phyloP scores from a whole-genome alignment of 2,888 invertebrate genomes.

The Venusia cambrica region DNA sequence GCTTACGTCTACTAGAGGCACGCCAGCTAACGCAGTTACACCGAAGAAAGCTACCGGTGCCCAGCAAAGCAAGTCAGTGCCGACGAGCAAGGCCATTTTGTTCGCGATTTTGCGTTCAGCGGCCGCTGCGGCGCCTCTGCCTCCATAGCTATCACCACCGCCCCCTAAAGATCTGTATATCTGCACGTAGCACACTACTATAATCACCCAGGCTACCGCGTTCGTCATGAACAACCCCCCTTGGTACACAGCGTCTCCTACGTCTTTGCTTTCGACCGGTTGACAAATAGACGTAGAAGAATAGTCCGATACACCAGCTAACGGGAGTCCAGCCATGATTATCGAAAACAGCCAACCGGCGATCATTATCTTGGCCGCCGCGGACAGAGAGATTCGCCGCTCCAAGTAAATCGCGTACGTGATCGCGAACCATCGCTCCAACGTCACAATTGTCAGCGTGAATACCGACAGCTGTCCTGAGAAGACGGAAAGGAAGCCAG shows the following conservation, averaged over 20 bases:
- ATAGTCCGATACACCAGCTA: conserved; percentile 92
- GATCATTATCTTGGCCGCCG: conserved; percentile 88
- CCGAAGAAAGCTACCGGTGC: conserved; percentile 95
- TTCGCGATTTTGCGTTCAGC: conserved; percentile 90
- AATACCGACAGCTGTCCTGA: conserved; percentile 93
- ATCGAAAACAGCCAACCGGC: conserved; percentile 90
- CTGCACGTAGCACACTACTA: conserved; percentile 91
- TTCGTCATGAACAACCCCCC: conserved; percentile 87
- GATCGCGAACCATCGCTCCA: conserved; percentile 92
- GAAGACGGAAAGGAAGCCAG: conserved; percentile 94
- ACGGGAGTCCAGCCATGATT: conserved; percentile 88
- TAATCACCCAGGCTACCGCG: conserved; percentile 90
- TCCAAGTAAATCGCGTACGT: conserved; percentile 92
- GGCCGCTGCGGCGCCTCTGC: conserved; percentile 81
- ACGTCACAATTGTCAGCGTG: conserved; percentile 91
- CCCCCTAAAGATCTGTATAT: conserved; percentile 91
- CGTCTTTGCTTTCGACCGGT: conserved; percentile 89
- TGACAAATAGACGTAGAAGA: conserved; percentile 93
- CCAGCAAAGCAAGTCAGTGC: conserved; percentile 92
- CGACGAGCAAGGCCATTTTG: conserved; percentile 94
- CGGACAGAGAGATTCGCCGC: conserved; percentile 86
- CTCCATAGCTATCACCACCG: conserved; percentile 85
- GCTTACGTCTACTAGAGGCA: conserved; percentile 90
- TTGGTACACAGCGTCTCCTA: conserved; percentile 87
- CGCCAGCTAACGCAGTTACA: conserved; percentile 91